Conservation (phyloP, 2,113 vertebrate species). For the Platycercus adscitus region DNA sequence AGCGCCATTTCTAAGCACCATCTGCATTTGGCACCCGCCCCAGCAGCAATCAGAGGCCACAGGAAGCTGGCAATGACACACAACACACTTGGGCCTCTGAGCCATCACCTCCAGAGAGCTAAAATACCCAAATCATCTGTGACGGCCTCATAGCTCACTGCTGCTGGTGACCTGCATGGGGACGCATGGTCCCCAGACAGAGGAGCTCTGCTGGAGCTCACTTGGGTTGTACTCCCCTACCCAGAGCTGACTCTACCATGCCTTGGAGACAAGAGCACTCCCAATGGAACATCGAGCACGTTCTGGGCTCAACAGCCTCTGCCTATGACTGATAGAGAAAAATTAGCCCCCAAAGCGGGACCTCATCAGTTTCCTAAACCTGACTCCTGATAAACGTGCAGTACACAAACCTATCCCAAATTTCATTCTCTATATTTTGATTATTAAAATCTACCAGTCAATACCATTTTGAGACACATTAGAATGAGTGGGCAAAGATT, state of each 20-base stretch:
- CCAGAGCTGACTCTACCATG: not conserved
- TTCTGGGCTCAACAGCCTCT: not conserved
- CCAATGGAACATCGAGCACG: rapidly evolving
- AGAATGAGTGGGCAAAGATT: not conserved
- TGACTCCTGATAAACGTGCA: not conserved
- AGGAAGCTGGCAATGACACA: not conserved
- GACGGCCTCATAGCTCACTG: not conserved
- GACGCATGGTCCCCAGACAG: rapidly evolving
- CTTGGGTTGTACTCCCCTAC: rapidly evolving
- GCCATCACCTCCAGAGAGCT: too few relatives aligned
- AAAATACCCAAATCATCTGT: not conserved
- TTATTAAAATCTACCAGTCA: constrained; percentile 6
- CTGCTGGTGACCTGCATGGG: not conserved
- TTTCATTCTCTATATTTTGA: not conserved
- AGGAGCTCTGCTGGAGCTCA: not conserved
- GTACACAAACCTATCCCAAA: not conserved
- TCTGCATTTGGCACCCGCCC: not conserved
- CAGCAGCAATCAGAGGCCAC: rapidly evolving
- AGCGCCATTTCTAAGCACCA: not conserved
- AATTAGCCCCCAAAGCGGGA: not conserved
- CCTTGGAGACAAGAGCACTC: not conserved
- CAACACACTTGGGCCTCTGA: rapidly evolving
- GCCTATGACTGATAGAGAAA: too few relatives aligned
- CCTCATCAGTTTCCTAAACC: not conserved
- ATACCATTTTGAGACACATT: not conserved